These are phyloP conservation scores for Torymus texanus DNA, from an alignment of 2,888 invertebrate genomes.

Conservation along the genomic window DNA sequence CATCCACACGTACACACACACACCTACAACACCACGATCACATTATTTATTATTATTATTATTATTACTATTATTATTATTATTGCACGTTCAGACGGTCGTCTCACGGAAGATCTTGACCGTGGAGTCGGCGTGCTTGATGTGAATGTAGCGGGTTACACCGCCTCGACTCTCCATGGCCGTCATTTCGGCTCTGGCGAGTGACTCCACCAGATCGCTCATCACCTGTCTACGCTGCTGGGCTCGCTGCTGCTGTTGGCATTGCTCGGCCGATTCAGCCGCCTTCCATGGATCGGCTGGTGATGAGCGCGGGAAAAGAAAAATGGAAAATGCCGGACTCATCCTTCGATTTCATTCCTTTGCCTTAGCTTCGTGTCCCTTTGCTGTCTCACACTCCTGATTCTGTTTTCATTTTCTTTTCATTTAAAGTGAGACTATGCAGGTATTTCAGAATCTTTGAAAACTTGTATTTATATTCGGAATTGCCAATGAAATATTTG, in stretches of 20 bases:
- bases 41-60: too few species aligned
- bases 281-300: constrained; percentile 50
- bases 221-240: constrained; percentile 1
- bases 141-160: constrained; percentile 74
- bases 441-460: too few species aligned
- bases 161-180: constrained; percentile 63
- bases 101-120: constrained; percentile 75
- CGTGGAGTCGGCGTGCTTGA: constrained; percentile 73
- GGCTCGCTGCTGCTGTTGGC: constrained; percentile 3
- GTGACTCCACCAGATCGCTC: background rate
- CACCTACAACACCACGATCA: too few species aligned
- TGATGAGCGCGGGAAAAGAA: background rate
- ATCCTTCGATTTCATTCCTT: too few species aligned
- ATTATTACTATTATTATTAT: too few species aligned
- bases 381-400: too few species aligned
- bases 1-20: too few species aligned
- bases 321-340: background rate
- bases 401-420: too few species aligned
- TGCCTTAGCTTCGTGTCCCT: too few species aligned
- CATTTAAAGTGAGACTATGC: too few species aligned
- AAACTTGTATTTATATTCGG: too few species aligned
- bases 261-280: constrained; percentile 14
- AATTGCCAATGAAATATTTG: too few species aligned
- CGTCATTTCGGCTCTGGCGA: constrained; percentile 25
- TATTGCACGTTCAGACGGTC: constrained; percentile 68